Evolutionary conservation across 23 tunicate species (phyloP), one percentile per base, ranked within the genome.

Genomic region (Trididemnum nubilum): DNA sequence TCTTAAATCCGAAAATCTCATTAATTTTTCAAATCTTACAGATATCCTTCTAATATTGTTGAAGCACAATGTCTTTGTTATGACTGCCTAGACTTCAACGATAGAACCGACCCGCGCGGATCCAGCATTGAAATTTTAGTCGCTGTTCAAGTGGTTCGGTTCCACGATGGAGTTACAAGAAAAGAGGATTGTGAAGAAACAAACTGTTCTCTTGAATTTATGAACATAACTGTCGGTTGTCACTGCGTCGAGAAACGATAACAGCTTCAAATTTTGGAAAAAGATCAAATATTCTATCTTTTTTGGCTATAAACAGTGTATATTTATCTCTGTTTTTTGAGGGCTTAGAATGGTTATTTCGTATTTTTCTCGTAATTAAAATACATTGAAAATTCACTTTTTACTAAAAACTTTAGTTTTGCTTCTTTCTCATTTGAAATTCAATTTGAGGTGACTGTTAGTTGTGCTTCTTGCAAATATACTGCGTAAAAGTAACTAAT

Each of bases 81-180:
- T 7, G n/a, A 7, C 4, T 67, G 74, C 74, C 25, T 67, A 3
- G 37, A 33, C n/a, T 67, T 30, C 74, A 67, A 67, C 38, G 74
- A 67, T 67, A 44, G 54, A 44, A 7, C 15, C 54, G 67, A 61
- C 25, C 57, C 18, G 57, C 69, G 27, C 4, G 3, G 3, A 12
- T 31, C 4, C 38, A 67, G 74, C 38, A 4, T 3, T 21, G 21
- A 32, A 5, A 67, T 67, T 33, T 5, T 4, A 5, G 74, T 33
- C 22, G 3, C 38, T 7, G 25, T 67, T 7, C 12, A 12, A 67
- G 74, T 67, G 22, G 33, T 67, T 33, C 9, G 7, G 38, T 67
- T 67, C n/a, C 15, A 67, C 12, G 38, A 31, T 4, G 38, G 38
- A 2, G n/a, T 33, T 9, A 33, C 37, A 3, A 3, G 38, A 4